phyloP scores from a whole-genome alignment of 2,113 vertebrate genomes.

The Enhydra lutris region DNA sequence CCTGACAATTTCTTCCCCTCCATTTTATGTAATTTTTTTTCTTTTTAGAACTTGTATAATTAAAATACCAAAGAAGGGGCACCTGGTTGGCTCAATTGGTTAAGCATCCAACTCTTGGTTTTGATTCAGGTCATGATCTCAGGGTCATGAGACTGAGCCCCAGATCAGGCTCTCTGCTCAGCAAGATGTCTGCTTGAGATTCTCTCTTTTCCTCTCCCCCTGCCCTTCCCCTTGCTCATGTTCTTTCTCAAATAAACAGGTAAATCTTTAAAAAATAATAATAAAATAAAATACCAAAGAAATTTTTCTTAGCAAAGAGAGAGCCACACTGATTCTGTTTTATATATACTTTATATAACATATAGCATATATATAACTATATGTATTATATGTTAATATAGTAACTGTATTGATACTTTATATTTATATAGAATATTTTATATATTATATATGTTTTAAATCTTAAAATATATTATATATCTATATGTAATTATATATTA shows the following conservation, averaged over 20 bases:
- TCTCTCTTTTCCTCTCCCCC: not conserved
- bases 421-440: not conserved
- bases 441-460: not conserved
- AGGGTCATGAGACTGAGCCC: not conserved
- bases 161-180: not conserved
- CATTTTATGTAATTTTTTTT: not conserved
- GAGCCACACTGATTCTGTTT: not conserved
- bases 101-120: not conserved
- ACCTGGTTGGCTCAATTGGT: not conserved
- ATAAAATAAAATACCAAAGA: not conserved
- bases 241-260: not conserved
- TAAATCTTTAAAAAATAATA: not conserved
- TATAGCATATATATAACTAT: not conserved
- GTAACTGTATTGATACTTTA: not conserved
- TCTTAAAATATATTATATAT: not conserved
- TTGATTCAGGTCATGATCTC: not conserved
- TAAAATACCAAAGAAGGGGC: not conserved
- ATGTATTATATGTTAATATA: not conserved
- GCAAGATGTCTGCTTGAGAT: not conserved
- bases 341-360: not conserved
- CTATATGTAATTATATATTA: not conserved
- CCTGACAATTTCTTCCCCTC: not conserved
- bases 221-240: not conserved
- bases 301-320: not conserved
- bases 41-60: not conserved